phyloP scores from a whole-genome alignment of 2,888 invertebrate species.

The Morpho achilles region DNA sequence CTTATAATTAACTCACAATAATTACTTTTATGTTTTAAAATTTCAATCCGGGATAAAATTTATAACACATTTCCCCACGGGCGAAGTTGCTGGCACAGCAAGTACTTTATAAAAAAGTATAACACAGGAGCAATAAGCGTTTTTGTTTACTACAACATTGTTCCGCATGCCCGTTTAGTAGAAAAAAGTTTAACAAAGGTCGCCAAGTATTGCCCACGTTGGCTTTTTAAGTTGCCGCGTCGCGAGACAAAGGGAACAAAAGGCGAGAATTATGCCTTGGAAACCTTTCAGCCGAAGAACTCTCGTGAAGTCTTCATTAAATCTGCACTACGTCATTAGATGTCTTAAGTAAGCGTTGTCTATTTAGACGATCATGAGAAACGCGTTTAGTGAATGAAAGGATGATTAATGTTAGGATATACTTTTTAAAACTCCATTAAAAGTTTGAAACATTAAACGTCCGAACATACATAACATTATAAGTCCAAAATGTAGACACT shows the following conservation, averaged over 20 bases:
- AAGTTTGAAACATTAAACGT: not conserved
- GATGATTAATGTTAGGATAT: slow-evolving; percentile 1
- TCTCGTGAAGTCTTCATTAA: slow-evolving; percentile 51
- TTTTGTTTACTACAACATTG: slow-evolving; percentile 4
- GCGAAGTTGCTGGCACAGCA: too few species aligned
- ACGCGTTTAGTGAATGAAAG: slow-evolving; percentile 8
- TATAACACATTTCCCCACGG: too few species aligned
- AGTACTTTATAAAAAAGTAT: too few species aligned
- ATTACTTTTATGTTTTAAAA: too few species aligned
- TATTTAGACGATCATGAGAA: slow-evolving; percentile 8
- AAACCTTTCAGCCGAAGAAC: slow-evolving; percentile 45
- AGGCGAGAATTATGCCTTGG: slow-evolving; percentile 49
- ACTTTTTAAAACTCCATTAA: not conserved
- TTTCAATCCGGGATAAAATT: too few species aligned
- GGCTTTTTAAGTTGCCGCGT: slow-evolving; percentile 24
- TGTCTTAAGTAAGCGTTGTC: slow-evolving; percentile 29
- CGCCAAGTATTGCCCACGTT: slow-evolving; percentile 22
- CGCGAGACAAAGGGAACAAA: slow-evolving; percentile 53
- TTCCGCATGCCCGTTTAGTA: slow-evolving; percentile 9
- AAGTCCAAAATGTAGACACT: too few species aligned
- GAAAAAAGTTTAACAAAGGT: slow-evolving; percentile 17
- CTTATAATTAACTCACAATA: too few species aligned
- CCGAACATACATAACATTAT: too few species aligned
- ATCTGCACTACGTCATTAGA: slow-evolving; percentile 46
- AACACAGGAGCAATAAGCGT: too few species aligned